phyloP scores from a whole-genome alignment of 1,140 invertebrate genomes.

The Lepidurus couesii region DNA sequence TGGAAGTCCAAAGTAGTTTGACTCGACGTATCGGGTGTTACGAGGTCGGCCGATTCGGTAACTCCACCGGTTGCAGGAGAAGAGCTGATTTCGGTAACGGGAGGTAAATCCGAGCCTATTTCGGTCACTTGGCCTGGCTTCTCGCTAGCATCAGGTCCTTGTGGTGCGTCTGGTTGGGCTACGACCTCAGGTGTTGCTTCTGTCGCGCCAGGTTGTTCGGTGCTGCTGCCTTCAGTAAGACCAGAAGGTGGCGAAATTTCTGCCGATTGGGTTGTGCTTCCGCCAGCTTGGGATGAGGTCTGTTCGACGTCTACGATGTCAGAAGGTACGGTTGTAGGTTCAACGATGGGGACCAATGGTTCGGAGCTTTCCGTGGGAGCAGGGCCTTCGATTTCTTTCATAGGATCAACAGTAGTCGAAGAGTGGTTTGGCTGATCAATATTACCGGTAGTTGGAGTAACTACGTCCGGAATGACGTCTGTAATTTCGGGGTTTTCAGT shows the following conservation, averaged over 20 bases:
- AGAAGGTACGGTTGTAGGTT: not conserved
- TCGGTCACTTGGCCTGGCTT: constrained; percentile 29
- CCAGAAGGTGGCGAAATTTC: not conserved
- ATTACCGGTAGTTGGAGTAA: not conserved
- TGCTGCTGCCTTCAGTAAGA: not conserved
- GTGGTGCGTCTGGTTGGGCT: constrained; percentile 28
- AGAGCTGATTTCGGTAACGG: not conserved
- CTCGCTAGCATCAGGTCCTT: constrained; percentile 35
- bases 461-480: not conserved
- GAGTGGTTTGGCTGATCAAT: not conserved
- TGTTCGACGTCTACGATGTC: not conserved
- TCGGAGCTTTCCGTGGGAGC: not conserved
- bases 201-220: not conserved
- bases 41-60: not conserved
- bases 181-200: not conserved
- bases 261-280: not conserved
- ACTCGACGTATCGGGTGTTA: not conserved
- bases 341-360: not conserved
- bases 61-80: not conserved
- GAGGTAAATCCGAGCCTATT: constrained; percentile 32
- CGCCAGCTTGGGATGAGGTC: not conserved
- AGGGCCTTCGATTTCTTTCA: not conserved
- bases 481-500: not conserved
- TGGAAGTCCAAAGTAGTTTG: constrained; percentile 31
- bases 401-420: not conserved